phyloP scores from a whole-genome alignment of 2,797 vertebrate genomes.

The Aulostomus chinensis region DNA sequence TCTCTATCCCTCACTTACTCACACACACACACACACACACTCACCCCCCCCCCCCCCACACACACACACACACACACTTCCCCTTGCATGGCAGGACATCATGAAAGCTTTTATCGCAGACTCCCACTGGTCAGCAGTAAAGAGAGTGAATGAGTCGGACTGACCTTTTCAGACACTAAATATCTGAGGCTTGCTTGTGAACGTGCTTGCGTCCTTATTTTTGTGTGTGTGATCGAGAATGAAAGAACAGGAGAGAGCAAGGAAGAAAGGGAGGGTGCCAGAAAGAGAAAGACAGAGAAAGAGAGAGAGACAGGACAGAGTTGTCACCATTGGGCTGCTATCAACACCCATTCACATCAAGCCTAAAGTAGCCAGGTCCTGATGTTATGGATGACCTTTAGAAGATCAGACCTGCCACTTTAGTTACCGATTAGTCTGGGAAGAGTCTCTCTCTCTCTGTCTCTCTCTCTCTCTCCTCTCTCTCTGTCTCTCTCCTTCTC shows the following conservation, averaged over 20 bases:
- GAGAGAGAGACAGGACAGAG: conserved; percentile 15
- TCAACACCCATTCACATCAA: conserved; percentile 78
- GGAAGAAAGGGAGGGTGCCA: conserved; percentile 11
- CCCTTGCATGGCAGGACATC: conserved; percentile 17
- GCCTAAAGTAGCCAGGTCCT: conserved; percentile 62
- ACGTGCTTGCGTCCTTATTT: conserved; percentile 15
- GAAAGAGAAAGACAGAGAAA: not conserved
- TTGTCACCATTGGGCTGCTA: conserved; percentile 63
- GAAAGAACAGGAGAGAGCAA: conserved; percentile 1
- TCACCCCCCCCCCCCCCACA: conserved; percentile 3
- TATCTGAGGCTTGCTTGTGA: conserved; percentile 58
- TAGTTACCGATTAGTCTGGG: conserved; percentile 73
- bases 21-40: conserved; percentile 1
- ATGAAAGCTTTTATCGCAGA: conserved; percentile 61
- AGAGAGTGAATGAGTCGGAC: conserved; percentile 50
- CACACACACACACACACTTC: conserved; percentile 5
- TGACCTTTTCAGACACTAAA: conserved; percentile 78
- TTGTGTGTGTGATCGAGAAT: conserved; percentile 11
- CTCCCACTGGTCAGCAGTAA: conserved; percentile 65
- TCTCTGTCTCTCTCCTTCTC: conserved; percentile 2
- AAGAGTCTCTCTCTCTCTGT: conserved; percentile 33
- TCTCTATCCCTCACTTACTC: too few relatives aligned
- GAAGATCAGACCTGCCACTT: conserved; percentile 82
- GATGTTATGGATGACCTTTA: conserved; percentile 84
- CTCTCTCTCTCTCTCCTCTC: too few relatives aligned